phyloP scores from a whole-genome alignment of 2,888 invertebrate species.

The Hyposoter didymator region DNA sequence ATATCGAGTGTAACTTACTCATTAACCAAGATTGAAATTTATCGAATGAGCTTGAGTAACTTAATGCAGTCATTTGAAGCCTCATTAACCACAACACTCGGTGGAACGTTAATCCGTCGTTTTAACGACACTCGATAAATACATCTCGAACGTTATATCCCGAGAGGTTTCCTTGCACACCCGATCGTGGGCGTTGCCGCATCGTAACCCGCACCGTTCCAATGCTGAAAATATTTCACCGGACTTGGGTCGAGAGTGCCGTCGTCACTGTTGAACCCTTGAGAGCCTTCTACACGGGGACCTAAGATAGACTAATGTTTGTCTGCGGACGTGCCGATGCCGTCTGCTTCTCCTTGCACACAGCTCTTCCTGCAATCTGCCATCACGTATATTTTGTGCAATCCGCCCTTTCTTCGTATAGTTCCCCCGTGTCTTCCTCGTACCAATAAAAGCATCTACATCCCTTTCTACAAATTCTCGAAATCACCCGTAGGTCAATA shows the following conservation, averaged over 20 bases:
- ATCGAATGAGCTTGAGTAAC: neutral
- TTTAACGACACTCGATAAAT: neutral
- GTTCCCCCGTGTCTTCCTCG: neutral
- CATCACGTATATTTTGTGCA: neutral
- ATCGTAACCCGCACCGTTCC: neutral
- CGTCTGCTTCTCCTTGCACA: neutral
- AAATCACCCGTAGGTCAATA: neutral
- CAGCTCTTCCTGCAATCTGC: neutral
- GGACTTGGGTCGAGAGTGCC: neutral
- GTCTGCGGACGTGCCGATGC: neutral
- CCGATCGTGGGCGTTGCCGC: constrained; percentile 3
- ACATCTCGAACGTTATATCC: neutral
- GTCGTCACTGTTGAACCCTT: neutral
- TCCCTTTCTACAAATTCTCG: neutral
- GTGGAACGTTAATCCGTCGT: neutral
- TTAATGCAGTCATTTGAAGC: neutral
- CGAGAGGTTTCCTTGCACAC: neutral
- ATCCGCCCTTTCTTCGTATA: neutral
- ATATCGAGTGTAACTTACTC: neutral
- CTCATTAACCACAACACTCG: neutral
- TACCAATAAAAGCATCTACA: neutral
- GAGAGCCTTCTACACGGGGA: neutral
- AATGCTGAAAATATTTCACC: neutral
- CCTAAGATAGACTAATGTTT: neutral
- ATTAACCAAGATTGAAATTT: neutral